Percentiles rank a stretch among this genome's conserved stretches.
Conservation (phyloP, 2,113 vertebrate species). For the Steatornis caripensis region DNA sequence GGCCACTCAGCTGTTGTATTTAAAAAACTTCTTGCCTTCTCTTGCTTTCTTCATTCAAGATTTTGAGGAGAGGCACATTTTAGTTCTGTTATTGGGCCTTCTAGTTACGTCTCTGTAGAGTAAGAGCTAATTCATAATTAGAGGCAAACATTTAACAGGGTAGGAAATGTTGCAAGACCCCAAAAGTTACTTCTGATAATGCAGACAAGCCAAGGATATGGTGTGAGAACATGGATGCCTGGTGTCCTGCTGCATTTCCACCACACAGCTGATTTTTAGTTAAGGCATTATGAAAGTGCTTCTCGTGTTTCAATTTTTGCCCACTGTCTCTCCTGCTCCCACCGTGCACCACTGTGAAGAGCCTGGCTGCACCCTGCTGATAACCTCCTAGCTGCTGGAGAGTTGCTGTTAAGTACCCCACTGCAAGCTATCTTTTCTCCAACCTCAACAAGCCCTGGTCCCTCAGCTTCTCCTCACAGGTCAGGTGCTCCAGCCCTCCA, state of each 20-base stretch:
- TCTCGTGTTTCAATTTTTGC: not conserved
- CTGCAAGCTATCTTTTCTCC: not conserved
- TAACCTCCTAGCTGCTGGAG: not conserved
- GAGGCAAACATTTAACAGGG: not conserved
- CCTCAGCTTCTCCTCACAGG: not conserved
- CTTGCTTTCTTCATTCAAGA: not conserved
- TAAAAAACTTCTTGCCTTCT: not conserved
- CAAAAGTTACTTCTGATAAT: not conserved
- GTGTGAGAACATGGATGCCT: not conserved
- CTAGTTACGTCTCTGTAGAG: not conserved
- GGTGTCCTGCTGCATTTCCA: not conserved
- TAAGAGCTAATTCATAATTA: not conserved
- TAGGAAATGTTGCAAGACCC: not conserved
- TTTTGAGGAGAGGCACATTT: not conserved
- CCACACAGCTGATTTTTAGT: not conserved
- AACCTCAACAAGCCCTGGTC: not conserved
- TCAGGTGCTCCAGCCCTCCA: not conserved
- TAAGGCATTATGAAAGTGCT: too few relatives aligned
- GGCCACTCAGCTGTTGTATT: not conserved
- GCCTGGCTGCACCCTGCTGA: not conserved
- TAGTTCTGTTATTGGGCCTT: not conserved
- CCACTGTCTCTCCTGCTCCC: not conserved
- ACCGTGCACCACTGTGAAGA: not conserved
- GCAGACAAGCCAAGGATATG: not conserved
- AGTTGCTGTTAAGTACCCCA: not conserved